These are phyloP conservation scores for Drosophila saltans DNA, from an alignment of 1,140 invertebrate genomes.

Conservation along the genomic window DNA sequence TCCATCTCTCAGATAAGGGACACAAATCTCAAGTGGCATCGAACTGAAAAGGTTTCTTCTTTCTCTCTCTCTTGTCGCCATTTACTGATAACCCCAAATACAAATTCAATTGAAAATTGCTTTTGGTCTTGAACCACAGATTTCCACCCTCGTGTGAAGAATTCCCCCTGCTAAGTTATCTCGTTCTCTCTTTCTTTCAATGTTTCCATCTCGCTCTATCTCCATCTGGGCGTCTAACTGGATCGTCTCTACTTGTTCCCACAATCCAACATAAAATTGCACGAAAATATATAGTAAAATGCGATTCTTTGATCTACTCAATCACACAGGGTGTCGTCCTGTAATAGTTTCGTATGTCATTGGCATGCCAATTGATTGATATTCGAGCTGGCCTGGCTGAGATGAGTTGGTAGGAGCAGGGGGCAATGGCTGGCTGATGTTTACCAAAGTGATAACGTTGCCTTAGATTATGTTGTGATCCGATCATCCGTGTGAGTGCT, in stretches of 20 bases:
- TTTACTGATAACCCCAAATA: slow-evolving; percentile 6
- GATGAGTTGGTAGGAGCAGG: background rate
- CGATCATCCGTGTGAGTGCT: slow-evolving; percentile 56
- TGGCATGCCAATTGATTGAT: slow-evolving; percentile 71
- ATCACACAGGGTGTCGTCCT: slow-evolving; percentile 21
- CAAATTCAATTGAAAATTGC: slow-evolving; percentile 6
- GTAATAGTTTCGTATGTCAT: slow-evolving; percentile 35
- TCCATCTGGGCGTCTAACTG: background rate
- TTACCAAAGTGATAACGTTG: slow-evolving; percentile 76
- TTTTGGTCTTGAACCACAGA: background rate
- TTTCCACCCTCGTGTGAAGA: background rate
- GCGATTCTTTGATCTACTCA: slow-evolving; percentile 50
- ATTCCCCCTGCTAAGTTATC: no score
- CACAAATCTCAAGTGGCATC: background rate
- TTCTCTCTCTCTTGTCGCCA: background rate
- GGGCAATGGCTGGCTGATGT: slow-evolving; percentile 25
- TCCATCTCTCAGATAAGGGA: slow-evolving; percentile 18
- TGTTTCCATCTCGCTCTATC: no score
- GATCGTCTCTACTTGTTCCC: slow-evolving; percentile 38
- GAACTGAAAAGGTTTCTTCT: background rate
- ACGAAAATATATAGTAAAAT: slow-evolving; percentile 56
- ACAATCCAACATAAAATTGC: slow-evolving; percentile 60
- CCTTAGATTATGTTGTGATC: slow-evolving; percentile 79
- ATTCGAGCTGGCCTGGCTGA: slow-evolving; percentile 53
- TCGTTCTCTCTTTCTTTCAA: no score